Percentiles rank a stretch among this genome's conserved stretches.
phyloP scores from a whole-genome alignment of 2,797 vertebrate species.

The Cyprinella venusta region DNA sequence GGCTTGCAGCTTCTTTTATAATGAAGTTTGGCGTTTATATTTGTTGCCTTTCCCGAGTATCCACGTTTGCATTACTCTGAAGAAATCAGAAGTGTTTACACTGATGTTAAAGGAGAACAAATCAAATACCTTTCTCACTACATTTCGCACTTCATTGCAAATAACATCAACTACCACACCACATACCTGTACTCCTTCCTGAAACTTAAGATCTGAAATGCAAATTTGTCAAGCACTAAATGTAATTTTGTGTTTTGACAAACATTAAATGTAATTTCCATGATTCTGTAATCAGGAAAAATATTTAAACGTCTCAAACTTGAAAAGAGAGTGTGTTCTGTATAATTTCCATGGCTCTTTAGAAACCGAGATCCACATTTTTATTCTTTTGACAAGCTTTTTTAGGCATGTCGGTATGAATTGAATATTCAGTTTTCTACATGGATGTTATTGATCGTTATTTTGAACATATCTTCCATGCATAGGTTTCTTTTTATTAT shows the following conservation, averaged over 20 bases:
- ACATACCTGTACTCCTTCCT: background rate
- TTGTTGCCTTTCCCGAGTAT: conserved; percentile 8
- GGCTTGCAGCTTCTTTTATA: background rate
- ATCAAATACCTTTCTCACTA: conserved; percentile 4
- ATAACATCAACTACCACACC: conserved; percentile 11
- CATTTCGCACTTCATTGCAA: conserved; percentile 29
- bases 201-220: conserved; percentile 21
- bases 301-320: background rate
- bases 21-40: conserved; percentile 8
- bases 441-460: too few relatives aligned
- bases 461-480: too few relatives aligned
- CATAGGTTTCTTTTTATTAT: too few relatives aligned
- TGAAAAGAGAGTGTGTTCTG: background rate
- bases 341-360: too few relatives aligned
- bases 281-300: background rate
- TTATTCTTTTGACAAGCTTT: too few relatives aligned
- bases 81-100: conserved; percentile 46
- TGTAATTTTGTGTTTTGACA: background rate
- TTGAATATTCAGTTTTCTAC: too few relatives aligned
- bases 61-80: conserved; percentile 2
- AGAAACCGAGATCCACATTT: too few relatives aligned
- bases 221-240: conserved; percentile 13
- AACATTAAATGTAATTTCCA: conserved; percentile 15
- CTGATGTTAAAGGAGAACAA: conserved; percentile 21
- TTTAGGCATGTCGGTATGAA: too few relatives aligned